phyloP scores from a whole-genome alignment of 2,797 vertebrate genomes.

The Ataeniobius toweri region DNA sequence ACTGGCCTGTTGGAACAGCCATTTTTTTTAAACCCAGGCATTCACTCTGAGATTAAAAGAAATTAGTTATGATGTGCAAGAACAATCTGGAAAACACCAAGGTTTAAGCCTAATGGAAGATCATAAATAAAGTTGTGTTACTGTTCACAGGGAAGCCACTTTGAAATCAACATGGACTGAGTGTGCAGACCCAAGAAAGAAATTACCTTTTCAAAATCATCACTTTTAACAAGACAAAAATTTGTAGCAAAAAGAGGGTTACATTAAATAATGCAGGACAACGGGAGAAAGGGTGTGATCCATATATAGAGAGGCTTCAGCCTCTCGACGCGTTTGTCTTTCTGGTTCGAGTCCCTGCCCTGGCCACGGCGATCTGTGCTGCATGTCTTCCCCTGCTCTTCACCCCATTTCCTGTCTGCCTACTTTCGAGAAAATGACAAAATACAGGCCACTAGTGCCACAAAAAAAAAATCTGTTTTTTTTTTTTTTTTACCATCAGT shows the following conservation, averaged over 20 bases:
- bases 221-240: background rate
- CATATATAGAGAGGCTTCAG: too few relatives aligned
- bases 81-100: background rate
- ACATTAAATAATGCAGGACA: too few relatives aligned
- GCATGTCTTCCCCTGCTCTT: too few relatives aligned
- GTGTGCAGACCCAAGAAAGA: background rate
- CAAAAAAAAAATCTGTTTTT: too few relatives aligned
- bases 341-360: too few relatives aligned
- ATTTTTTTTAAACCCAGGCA: background rate
- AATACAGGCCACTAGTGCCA: too few relatives aligned
- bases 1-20: background rate
- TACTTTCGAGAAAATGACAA: too few relatives aligned
- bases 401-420: too few relatives aligned
- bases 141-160: background rate
- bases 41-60: background rate
- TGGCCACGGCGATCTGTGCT: too few relatives aligned
- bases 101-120: background rate
- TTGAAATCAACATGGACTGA: background rate
- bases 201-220: background rate
- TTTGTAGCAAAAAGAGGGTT: background rate
- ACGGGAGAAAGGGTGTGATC: too few relatives aligned
- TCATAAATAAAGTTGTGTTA: background rate
- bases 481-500: background rate
- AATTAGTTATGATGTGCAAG: background rate
- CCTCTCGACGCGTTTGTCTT: too few relatives aligned